Evolutionary conservation across 1,140 invertebrate species (phyloP).

Genomic region (Conus betulinus): DNA sequence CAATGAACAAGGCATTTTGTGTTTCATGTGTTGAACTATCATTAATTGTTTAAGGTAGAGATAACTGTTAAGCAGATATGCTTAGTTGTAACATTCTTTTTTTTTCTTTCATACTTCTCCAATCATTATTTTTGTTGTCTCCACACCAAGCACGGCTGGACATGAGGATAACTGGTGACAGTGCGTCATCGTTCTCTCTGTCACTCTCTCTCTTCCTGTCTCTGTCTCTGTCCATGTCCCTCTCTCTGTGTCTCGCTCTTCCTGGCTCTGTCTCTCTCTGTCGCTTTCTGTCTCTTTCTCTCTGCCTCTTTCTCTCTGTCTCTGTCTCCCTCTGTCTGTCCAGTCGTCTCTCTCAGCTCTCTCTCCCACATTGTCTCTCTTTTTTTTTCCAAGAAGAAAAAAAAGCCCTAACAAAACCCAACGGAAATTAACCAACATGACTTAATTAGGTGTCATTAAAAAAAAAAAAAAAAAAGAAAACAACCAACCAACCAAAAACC

Average conservation of each 20-base stretch:
- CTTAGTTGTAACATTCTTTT: too few species aligned
- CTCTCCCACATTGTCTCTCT: background rate
- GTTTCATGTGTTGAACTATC: too few species aligned
- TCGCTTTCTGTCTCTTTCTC: too few species aligned
- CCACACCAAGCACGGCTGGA: too few species aligned
- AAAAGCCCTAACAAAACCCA: background rate
- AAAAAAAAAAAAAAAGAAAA: too few species aligned
- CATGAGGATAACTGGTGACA: background rate
- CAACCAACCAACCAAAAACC: background rate
- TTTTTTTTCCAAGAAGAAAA: background rate
- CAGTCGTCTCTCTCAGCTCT: too few species aligned
- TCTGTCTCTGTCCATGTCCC: background rate
- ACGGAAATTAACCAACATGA: background rate
- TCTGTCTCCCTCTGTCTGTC: background rate
- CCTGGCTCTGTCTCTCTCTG: background rate
- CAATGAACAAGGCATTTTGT: too few species aligned
- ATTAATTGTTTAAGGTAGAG: too few species aligned
- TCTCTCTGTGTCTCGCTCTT: background rate
- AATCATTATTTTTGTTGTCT: too few species aligned
- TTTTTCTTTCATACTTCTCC: too few species aligned
- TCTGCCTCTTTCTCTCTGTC: background rate
- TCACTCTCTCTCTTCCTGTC: background rate
- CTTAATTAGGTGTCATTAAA: background rate
- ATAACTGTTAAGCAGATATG: too few species aligned
- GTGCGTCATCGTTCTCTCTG: background rate